A percentile compares a stretch with the other conserved stretches of the same genome.
Evolutionary conservation across 2,888 invertebrate species (phyloP).

Genomic region (Geophilus truncorum): DNA sequence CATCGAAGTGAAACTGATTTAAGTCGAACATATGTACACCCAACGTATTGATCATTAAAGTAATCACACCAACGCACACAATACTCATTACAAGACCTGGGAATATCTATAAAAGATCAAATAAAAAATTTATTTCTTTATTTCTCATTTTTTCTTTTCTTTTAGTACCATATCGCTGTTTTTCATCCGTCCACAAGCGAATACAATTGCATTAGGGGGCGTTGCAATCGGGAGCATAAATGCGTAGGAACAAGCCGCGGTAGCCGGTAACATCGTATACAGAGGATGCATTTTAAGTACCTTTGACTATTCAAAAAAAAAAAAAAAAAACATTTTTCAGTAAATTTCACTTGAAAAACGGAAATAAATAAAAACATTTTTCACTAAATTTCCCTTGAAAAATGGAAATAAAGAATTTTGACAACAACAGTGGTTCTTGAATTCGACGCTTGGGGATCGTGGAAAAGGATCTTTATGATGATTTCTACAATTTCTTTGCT

Average conservation of each 20-base stretch:
- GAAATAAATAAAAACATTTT: not conserved
- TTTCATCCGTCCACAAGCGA: constrained; percentile 72
- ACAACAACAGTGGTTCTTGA: too few relatives aligned
- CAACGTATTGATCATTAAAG: constrained; percentile 46
- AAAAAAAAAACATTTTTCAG: not conserved
- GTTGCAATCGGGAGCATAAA: constrained; percentile 91
- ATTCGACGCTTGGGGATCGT: too few relatives aligned
- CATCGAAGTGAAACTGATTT: constrained; percentile 40
- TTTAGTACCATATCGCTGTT: constrained; percentile 67
- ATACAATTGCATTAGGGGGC: constrained; percentile 90
- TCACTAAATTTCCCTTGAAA: too few relatives aligned
- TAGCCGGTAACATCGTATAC: constrained; percentile 82
- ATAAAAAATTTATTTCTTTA: not conserved
- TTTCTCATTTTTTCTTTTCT: not conserved
- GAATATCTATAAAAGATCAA: constrained; percentile 43
- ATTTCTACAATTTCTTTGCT: too few relatives aligned
- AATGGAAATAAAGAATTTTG: too few relatives aligned
- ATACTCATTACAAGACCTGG: constrained; percentile 50
- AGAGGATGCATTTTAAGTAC: constrained; percentile 70
- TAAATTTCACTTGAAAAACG: not conserved
- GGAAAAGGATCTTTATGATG: too few relatives aligned
- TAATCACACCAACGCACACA: constrained; percentile 46
- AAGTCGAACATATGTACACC: constrained; percentile 46
- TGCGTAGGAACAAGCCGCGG: constrained; percentile 81
- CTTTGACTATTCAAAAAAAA: constrained; percentile 28